Evolutionary conservation across 1,140 invertebrate genomes (phyloP), one percentile per base, ranked within the genome.

Genomic region (Drosophila chauvacae): DNA sequence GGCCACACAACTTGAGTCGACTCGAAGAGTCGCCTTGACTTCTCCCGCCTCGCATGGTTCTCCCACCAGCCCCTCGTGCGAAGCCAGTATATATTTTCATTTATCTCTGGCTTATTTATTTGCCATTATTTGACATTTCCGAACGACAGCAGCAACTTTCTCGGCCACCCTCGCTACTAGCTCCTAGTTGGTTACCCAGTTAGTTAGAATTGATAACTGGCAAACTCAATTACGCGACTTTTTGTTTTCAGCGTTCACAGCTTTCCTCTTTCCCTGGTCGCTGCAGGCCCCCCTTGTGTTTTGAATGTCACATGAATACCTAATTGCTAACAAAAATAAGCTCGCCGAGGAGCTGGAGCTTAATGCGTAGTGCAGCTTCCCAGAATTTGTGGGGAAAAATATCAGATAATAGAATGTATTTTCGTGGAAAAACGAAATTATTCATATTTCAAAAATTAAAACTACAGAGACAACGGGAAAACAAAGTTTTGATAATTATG

Each of bases 211-310:
- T 63, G 75, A 66, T 81, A 75, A 70, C 82, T 71, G 64, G 47
- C 33, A 68, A 87, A 87, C 65, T 71, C 75, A 86, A 86, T 87
- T 82, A 87, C 66, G 71, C 60, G 51, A 82, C 62, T 77, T 81
- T 71, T 62, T 60, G 77, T 53, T 64, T 72, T 55, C 18, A 35
- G 33, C 37, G 26, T 56, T 56, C 48, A 30, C 48, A 51, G 48
- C 48, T 51, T 7, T 33, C 26, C 39, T 39, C 57, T 66, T 63
- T 66, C 30, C 35, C 42, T 6, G 10, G 30, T 23, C 30, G 9
- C 30, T 30, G 39, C 41, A 64, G 20, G 18, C 35, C 30, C 33
- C 63, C 41, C 44, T 20, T 28, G 51, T 18, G 37, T 23, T 44
- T 48, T 74, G 37, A 57, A 64, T 74, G 56, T 42, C 62, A 42